Conservation (phyloP, 2,113 vertebrate species). For the Mesembrinibis cayennensis region DNA sequence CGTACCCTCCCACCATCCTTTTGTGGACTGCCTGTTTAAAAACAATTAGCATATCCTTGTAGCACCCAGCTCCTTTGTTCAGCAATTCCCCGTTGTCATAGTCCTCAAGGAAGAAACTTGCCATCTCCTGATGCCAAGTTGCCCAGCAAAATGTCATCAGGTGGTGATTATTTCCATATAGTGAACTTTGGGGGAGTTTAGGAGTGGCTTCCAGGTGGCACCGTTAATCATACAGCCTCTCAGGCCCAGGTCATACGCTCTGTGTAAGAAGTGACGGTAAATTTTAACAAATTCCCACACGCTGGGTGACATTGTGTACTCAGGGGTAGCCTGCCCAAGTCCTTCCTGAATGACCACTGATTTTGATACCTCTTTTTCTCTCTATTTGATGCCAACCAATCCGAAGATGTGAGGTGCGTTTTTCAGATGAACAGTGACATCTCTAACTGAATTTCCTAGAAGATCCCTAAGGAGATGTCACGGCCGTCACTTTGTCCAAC, state of each 20-base stretch:
- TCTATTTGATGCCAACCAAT: neutral
- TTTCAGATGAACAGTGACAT: neutral
- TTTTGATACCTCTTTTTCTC: neutral
- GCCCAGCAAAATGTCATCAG: neutral
- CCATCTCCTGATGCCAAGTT: neutral
- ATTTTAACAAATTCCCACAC: neutral
- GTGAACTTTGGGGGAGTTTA: neutral
- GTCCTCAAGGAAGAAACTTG: neutral
- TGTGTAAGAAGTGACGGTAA: neutral
- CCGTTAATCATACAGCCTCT: rapidly evolving
- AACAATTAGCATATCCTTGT: neutral
- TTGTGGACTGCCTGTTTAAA: neutral
- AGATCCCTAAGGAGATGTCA: neutral
- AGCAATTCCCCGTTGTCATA: neutral
- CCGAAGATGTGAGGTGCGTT: neutral
- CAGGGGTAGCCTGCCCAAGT: neutral
- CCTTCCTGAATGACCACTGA: neutral
- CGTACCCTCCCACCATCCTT: neutral
- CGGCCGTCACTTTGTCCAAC: neutral
- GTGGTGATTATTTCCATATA: neutral
- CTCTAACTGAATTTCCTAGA: neutral
- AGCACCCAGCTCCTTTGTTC: neutral
- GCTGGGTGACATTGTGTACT: rapidly evolving
- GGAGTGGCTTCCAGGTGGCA: neutral
- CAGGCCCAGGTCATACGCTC: rapidly evolving